Base-by-base conservation (phyloP, 2,113 vertebrate genomes). In the Sardina pilchardus region DNA sequence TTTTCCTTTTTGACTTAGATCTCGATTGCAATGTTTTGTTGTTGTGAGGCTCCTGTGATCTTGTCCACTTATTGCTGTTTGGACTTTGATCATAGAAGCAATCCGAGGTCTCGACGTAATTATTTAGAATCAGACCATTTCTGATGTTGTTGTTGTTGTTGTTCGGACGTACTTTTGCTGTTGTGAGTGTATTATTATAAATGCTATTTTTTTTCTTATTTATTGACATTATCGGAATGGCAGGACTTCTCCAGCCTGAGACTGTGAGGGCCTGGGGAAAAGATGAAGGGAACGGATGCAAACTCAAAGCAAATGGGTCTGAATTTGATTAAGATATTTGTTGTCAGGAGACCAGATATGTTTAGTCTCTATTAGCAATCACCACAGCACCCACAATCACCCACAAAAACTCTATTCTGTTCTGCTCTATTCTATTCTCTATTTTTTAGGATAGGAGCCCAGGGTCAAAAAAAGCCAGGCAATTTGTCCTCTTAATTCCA, bases 401-500 rank as follows among this genome's bases (percentile, higher is more conserved):
- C 24, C 53, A 4, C n/a, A n/a, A n/a, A 21, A 59, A 59, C 53
- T 71, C 26, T 71, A 8, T 8, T 34, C 30, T 36, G 3, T 12
- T n/a, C n/a, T n/a, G n/a, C 16, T 78, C 30, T n/a, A n/a, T n/a
- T n/a, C 14, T 78, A 30, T 78, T n/a, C n/a, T n/a, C n/a, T n/a
- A n/a, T n/a, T n/a, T 16, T 78, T 16, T 7, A 21, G 67, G 30
- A 30, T 17, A 6, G 30, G 71, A 78, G 71, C 71, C 30, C 14
- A 34, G 10, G 34, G 71, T 3, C 2, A 36, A 39, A 34, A 12
- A 19, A 78, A 19, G 71, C 30, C 71, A 34, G 71, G 71, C 71
- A 78, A 78, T 78, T 78, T 78, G 71, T 78, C 39, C 30, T 36
- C 53, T 17, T 78, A 78, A 78, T 78, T 78, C 71, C 71, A 34